Conservation (phyloP, 2,888 invertebrate species). For the Calameuta idolon region DNA sequence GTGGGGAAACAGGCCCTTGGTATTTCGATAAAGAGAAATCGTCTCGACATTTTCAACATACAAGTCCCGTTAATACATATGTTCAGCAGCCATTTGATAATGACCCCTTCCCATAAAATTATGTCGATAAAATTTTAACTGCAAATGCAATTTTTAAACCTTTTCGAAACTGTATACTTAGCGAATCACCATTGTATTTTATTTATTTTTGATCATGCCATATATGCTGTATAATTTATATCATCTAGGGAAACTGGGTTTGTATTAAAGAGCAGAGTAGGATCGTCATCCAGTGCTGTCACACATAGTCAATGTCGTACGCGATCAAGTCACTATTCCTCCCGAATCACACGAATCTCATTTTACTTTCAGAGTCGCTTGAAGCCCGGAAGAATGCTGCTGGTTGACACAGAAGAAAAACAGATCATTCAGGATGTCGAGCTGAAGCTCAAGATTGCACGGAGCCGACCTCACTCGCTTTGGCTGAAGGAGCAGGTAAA, state of each 20-base stretch:
- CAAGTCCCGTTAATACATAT: background rate
- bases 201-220: constrained; percentile 61
- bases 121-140: background rate
- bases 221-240: constrained; percentile 55
- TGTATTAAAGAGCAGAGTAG: constrained; percentile 57
- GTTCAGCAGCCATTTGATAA: background rate
- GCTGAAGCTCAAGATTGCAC: constrained; percentile 88
- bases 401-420: constrained; percentile 94
- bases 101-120: background rate
- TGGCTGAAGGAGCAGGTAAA: constrained; percentile 92
- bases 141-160: background rate
- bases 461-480: constrained; percentile 87
- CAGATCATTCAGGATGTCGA: constrained; percentile 94
- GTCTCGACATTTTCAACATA: background rate
- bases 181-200: constrained; percentile 53
- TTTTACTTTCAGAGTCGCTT: constrained; percentile 84
- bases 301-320: constrained; percentile 44
- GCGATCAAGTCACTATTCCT: constrained; percentile 41
- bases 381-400: constrained; percentile 97
- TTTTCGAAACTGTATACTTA: constrained; percentile 15
- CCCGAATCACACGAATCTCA: constrained; percentile 47
- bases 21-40: background rate
- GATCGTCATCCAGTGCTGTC: constrained; percentile 60
- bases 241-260: constrained; percentile 60
- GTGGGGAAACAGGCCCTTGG: background rate